Evolutionary conservation across 2,113 vertebrate genomes (phyloP).

Genomic region (Melanotaenia duboulayi): DNA sequence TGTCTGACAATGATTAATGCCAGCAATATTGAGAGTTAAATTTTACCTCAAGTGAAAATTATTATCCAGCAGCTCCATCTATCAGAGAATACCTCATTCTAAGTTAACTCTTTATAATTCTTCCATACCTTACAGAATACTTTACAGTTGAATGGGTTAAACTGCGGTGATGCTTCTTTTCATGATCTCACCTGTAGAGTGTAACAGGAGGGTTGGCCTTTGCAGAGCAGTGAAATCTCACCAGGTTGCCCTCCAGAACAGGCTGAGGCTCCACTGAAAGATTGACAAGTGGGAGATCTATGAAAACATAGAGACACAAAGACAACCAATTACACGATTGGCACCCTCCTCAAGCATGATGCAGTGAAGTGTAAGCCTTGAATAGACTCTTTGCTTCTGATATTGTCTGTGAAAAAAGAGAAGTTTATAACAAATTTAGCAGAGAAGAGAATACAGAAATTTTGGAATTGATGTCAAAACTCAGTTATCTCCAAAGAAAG

Average conservation of each 20-base stretch:
- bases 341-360: constrained; percentile 35
- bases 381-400: constrained; percentile 32
- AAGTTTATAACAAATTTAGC: background rate
- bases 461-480: constrained; percentile 13
- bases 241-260: constrained; percentile 91
- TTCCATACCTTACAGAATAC: background rate
- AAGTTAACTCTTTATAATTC: constrained; percentile 15
- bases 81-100: constrained; percentile 30
- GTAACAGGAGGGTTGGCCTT: constrained; percentile 98
- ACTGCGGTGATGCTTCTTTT: background rate
- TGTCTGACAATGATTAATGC: constrained; percentile 59
- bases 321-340: constrained; percentile 48
- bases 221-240: constrained; percentile 95
- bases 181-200: constrained; percentile 91
- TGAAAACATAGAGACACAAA: constrained; percentile 53
- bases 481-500: constrained; percentile 11
- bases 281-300: constrained; percentile 96
- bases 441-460: constrained; percentile 7
- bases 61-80: constrained; percentile 19
- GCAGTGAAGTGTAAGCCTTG: constrained; percentile 25
- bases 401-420: constrained; percentile 19
- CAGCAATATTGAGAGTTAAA: constrained; percentile 51
- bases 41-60: constrained; percentile 23
- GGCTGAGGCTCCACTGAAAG: constrained; percentile 96
- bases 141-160: constrained; percentile 1